These are phyloP conservation scores for Chauna torquata DNA, from an alignment of 2,113 vertebrate genomes.

Conservation along the genomic window DNA sequence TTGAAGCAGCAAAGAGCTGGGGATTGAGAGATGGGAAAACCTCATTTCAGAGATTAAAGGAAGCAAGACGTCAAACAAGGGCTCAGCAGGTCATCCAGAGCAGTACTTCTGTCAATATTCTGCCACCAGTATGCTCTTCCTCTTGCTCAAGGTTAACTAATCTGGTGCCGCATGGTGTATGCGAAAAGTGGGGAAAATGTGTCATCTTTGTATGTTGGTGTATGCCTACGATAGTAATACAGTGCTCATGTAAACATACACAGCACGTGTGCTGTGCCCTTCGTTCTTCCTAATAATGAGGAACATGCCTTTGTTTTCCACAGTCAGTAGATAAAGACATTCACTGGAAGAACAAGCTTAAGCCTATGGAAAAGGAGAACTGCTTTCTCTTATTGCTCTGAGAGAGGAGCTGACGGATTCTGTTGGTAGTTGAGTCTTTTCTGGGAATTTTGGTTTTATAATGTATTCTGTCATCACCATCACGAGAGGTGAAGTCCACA, in stretches of 20 bases:
- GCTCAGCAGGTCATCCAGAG: neutral
- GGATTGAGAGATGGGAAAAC: neutral
- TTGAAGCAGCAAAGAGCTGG: neutral
- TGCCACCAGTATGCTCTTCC: neutral
- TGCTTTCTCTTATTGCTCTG: neutral
- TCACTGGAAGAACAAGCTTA: neutral
- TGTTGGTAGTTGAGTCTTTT: neutral
- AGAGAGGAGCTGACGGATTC: neutral
- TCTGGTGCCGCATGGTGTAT: fast-evolving
- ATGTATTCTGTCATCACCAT: neutral
- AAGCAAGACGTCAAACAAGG: neutral
- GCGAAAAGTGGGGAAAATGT: neutral
- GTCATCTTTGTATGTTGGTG: fast-evolving
- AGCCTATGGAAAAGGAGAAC: neutral
- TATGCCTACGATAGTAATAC: neutral
- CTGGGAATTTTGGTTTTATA: neutral
- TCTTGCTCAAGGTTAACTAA: neutral
- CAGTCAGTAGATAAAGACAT: neutral
- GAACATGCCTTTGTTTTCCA: neutral
- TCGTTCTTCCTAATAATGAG: neutral
- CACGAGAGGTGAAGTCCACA: neutral
- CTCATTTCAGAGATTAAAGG: neutral
- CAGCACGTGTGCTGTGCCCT: neutral
- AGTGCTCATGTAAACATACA: neutral
- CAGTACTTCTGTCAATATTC: neutral